Evolutionary conservation across 2,113 vertebrate genomes (phyloP).

Genomic region (Leptodactylus fuscus): DNA sequence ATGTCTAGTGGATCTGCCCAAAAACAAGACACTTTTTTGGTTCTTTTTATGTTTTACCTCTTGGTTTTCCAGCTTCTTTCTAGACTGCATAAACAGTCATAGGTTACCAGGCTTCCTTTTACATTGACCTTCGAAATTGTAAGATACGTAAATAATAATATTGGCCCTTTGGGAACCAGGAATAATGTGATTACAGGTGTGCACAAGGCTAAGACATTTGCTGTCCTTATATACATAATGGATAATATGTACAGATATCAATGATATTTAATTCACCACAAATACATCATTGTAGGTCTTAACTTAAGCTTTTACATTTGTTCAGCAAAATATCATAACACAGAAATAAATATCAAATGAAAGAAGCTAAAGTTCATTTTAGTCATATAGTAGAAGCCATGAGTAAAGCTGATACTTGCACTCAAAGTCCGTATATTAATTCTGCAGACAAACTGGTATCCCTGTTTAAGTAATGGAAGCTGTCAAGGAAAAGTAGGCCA

Average conservation of each 20-base stretch:
- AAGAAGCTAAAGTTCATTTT: background rate
- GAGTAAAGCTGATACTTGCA: background rate
- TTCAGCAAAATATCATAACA: background rate
- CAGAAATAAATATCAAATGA: background rate
- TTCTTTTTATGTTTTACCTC: too few relatives aligned
- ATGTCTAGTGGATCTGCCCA: too few relatives aligned
- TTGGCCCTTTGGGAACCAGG: too few relatives aligned
- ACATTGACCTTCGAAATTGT: too few relatives aligned
- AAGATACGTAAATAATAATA: too few relatives aligned
- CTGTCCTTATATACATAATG: background rate
- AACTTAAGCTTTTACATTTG: background rate
- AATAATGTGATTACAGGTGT: background rate
- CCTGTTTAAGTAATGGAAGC: constrained; percentile 51
- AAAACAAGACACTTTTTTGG: too few relatives aligned
- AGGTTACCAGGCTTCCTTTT: too few relatives aligned
- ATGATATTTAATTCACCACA: background rate
- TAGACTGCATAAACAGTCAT: too few relatives aligned
- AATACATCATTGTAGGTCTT: background rate
- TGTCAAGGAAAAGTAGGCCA: constrained; percentile 55
- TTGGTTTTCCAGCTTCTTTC: too few relatives aligned
- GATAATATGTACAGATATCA: background rate
- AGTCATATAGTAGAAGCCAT: background rate
- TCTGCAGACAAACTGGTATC: constrained; percentile 40
- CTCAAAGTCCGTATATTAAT: constrained; percentile 20
- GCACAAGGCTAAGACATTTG: background rate